These are phyloP conservation scores for Scaptomyza polygonia DNA, from an alignment of 2,888 invertebrate genomes.

Conservation along the genomic window DNA sequence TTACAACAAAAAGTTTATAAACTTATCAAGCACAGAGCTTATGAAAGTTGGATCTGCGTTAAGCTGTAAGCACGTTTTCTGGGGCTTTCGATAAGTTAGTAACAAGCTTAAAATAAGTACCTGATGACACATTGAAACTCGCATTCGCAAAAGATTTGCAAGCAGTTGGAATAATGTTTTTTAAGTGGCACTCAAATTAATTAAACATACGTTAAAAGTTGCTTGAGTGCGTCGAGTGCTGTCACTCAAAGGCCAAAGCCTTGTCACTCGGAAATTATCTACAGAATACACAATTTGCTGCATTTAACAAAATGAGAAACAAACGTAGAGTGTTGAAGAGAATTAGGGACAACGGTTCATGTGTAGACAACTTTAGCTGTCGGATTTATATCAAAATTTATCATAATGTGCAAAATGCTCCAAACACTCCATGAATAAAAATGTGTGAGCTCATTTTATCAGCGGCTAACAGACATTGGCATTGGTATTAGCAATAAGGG, in stretches of 20 bases:
- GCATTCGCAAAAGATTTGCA: too few relatives aligned
- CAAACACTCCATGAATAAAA: not conserved
- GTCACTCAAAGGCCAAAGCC: conserved; percentile 11
- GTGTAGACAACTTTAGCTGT: conserved; percentile 57
- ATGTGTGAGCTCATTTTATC: conserved; percentile 51
- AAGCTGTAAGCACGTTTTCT: too few relatives aligned
- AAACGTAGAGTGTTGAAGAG: not conserved
- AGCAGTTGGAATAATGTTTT: not conserved
- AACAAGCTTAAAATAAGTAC: too few relatives aligned
- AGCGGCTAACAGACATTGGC: conserved; percentile 42
- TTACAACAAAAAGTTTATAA: too few relatives aligned
- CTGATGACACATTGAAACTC: too few relatives aligned
- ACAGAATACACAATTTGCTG: not conserved
- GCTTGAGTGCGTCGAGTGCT: not conserved
- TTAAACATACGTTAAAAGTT: not conserved
- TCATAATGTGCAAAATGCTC: conserved; percentile 50
- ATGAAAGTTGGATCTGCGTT: too few relatives aligned
- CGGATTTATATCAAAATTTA: conserved; percentile 66
- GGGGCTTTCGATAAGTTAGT: too few relatives aligned
- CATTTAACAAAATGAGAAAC: not conserved
- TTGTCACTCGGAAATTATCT: not conserved
- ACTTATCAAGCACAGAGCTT: too few relatives aligned
- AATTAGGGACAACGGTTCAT: conserved; percentile 6
- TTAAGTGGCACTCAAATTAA: conserved; percentile 4
- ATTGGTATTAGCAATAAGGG: not conserved